Percentiles rank a stretch among this genome's conserved stretches.
Conservation (phyloP, 53 echinoderm and acorn worm genomes). For the Luidia sarsii region DNA sequence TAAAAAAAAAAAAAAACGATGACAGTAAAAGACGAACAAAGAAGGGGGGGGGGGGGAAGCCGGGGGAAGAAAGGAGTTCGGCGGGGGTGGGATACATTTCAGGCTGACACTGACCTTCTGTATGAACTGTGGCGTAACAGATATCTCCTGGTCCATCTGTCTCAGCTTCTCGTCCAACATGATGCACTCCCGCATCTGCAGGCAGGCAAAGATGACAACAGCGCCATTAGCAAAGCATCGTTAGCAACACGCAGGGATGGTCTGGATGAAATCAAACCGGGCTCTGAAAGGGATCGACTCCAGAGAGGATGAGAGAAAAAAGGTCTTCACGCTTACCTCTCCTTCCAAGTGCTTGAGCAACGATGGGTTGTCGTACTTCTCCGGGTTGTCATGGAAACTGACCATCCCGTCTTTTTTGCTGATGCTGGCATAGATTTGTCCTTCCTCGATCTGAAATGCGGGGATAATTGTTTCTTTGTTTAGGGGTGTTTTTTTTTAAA, state of each 20-base stretch:
- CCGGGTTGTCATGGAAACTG: conserved; percentile 99
- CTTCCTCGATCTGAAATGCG: conserved; percentile 94
- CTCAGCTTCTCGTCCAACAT: conserved; percentile 82
- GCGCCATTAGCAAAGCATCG: background rate
- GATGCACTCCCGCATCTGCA: conserved; percentile 91
- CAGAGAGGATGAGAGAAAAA: background rate
- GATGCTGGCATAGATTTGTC: conserved; percentile 93
- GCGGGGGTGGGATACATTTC: no score
- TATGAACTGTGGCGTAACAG: conserved; percentile 92
- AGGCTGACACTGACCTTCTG: conserved; percentile 85
- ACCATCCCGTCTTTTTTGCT: conserved; percentile 99
- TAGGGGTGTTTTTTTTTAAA: no score
- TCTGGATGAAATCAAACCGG: background rate
- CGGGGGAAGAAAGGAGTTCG: no score
- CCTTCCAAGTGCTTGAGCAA: conserved; percentile 87
- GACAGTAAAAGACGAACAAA: no score
- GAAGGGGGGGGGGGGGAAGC: no score
- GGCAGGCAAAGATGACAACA: background rate
- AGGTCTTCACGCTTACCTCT: conserved; percentile 69
- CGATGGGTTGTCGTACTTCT: conserved; percentile 95
- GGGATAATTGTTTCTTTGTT: no score
- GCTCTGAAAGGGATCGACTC: background rate
- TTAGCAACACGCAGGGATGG: no score
- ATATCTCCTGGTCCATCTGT: conserved; percentile 93
- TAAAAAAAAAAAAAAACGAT: no score